These are phyloP conservation scores for Lobophora halterata DNA, from an alignment of 2,888 invertebrate genomes.

Conservation along the genomic window DNA sequence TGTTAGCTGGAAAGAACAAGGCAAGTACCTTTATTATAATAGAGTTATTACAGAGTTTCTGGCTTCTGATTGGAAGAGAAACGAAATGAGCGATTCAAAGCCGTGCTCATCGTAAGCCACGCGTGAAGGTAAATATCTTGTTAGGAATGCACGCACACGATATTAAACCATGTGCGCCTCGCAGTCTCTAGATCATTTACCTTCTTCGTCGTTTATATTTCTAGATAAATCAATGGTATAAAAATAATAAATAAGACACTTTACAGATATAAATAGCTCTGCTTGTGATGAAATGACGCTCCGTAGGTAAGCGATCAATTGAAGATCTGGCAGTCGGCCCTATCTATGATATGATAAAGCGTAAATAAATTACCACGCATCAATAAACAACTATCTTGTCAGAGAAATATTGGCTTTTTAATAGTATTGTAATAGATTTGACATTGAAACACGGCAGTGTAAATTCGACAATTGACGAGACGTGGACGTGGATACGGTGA, in stretches of 20 bases:
- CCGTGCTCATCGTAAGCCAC: no score
- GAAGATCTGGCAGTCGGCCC: conserved; percentile 18
- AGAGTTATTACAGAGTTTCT: no score
- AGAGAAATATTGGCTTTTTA: neutral
- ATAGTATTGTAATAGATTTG: conserved; percentile 22
- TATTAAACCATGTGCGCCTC: no score
- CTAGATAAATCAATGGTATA: conserved; percentile 10
- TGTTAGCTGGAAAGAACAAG: no score
- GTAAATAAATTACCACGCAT: conserved; percentile 11
- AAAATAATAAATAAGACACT: conserved; percentile 17
- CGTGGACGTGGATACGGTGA: conserved; percentile 34
- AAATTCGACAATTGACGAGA: conserved; percentile 44
- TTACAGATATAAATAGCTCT: conserved; percentile 14
- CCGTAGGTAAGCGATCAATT: conserved; percentile 11
- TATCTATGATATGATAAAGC: conserved; percentile 14
- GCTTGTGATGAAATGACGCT: conserved; percentile 17
- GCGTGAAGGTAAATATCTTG: no score
- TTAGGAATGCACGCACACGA: no score
- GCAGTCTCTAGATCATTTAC: no score
- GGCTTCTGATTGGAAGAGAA: no score
- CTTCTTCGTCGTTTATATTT: no score
- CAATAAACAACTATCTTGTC: conserved; percentile 5
- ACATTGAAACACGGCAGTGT: conserved; percentile 37
- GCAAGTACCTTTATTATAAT: no score
- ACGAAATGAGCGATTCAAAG: no score